Conservation (phyloP, 2,113 vertebrate species). For the Sinocyclocheilus rhinocerous region DNA sequence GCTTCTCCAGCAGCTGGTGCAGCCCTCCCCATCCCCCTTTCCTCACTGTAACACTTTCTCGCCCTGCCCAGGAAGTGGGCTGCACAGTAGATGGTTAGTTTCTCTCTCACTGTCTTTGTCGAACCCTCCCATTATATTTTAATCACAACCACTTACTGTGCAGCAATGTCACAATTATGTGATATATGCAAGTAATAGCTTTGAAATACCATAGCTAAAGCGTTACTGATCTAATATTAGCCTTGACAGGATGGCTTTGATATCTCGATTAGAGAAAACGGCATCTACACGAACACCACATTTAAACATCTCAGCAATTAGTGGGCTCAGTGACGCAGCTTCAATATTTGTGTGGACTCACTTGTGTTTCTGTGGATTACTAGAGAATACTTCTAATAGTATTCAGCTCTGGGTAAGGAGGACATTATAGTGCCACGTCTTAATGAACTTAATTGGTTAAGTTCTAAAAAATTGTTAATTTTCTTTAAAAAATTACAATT, state of each 20-base stretch:
- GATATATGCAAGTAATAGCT: not conserved
- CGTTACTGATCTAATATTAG: conserved; percentile 8
- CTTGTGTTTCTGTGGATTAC: not conserved
- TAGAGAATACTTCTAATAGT: not conserved
- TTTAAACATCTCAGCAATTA: conserved; percentile 36
- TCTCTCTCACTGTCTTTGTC: conserved; percentile 26
- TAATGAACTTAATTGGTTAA: too few species aligned
- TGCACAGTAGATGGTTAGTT: conserved; percentile 30
- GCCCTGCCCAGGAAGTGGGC: conserved; percentile 29
- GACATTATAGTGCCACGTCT: too few species aligned
- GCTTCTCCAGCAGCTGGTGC: conserved; percentile 30
- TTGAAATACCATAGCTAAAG: not conserved
- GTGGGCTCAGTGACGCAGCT: not conserved
- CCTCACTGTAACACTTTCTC: conserved; percentile 37
- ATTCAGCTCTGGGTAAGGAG: not conserved
- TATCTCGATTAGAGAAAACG: conserved; percentile 44
- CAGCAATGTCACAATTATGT: conserved; percentile 21
- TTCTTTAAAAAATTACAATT: too few species aligned
- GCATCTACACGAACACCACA: conserved; percentile 53
- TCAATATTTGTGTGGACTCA: conserved; percentile 11
- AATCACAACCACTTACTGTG: conserved; percentile 14
- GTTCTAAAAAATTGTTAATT: too few species aligned
- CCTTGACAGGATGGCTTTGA: conserved; percentile 49
- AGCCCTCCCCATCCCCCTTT: conserved; percentile 33
- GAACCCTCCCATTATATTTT: not conserved